A percentile compares a stretch with the other conserved stretches of the same genome.
These are phyloP conservation scores for Prunella fulvescens DNA, from an alignment of 2,113 vertebrate species.

Conservation along the genomic window DNA sequence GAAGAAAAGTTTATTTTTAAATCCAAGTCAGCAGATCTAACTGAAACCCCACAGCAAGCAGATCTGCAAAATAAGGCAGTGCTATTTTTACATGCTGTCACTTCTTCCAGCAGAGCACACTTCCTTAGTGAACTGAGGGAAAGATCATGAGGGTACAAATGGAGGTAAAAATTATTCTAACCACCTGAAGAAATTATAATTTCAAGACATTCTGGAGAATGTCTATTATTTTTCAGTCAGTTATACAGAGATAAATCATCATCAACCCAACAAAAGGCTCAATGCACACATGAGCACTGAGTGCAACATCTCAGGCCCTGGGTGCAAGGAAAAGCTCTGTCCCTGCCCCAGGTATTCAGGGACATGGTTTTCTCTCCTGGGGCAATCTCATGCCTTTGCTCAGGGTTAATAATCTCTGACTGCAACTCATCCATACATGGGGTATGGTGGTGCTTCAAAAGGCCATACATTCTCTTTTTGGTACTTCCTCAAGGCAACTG, in stretches of 20 bases:
- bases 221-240: background rate
- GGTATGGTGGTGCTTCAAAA: background rate
- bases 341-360: background rate
- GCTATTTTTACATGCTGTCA: slow-evolving; percentile 35
- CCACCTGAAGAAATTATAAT: background rate
- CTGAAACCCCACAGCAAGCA: slow-evolving; percentile 30
- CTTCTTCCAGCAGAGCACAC: background rate
- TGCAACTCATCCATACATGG: background rate
- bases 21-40: slow-evolving; percentile 54
- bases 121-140: background rate
- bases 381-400: background rate
- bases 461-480: background rate
- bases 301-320: background rate
- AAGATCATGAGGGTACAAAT: background rate
- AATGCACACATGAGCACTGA: background rate
- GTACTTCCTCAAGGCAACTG: background rate
- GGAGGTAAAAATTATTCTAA: background rate
- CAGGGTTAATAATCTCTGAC: background rate
- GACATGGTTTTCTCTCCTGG: background rate
- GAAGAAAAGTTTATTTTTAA: slow-evolving; percentile 32
- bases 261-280: background rate
- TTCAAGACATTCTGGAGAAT: background rate
- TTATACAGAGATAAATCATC: background rate
- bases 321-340: background rate
- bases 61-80: slow-evolving; percentile 19